A percentile compares a stretch with the other conserved stretches of the same genome.
phyloP scores from a whole-genome alignment of 2,113 vertebrate genomes.

The Syngnathoides biaculeatus region DNA sequence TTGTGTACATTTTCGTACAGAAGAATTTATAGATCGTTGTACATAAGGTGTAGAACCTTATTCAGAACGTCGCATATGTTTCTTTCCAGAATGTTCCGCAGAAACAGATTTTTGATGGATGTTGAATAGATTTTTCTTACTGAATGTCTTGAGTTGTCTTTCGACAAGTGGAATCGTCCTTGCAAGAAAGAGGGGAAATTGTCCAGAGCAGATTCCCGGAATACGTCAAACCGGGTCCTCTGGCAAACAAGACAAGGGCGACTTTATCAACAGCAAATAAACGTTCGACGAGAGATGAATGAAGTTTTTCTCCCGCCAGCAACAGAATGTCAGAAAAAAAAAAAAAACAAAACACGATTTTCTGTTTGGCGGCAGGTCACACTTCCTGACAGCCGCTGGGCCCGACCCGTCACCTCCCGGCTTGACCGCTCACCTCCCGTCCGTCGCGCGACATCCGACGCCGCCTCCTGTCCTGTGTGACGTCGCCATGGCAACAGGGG shows the following conservation, averaged over 20 bases:
- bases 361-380: conserved; percentile 39
- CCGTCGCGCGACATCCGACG: conserved; percentile 41
- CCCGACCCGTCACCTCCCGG: conserved; percentile 47
- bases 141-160: no score
- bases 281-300: neutral
- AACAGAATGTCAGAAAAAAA: neutral
- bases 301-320: conserved; percentile 12
- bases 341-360: conserved; percentile 1
- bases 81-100: no score
- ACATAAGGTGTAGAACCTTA: neutral
- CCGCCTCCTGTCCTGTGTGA: conserved; percentile 19
- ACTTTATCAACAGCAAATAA: neutral
- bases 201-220: neutral
- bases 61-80: no score
- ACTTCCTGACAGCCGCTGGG: conserved; percentile 50
- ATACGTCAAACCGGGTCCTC: neutral
- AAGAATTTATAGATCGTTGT: neutral
- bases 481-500: conserved; percentile 26
- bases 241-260: neutral
- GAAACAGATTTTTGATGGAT: no score
- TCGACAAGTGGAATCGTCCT: neutral
- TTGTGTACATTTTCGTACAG: no score
- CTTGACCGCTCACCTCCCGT: conserved; percentile 14
- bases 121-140: no score
- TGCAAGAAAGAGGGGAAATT: neutral